Evolutionary conservation across 2,113 vertebrate genomes (phyloP), one percentile per base, ranked within the genome.

Genomic region (Crotalus helleri): DNA sequence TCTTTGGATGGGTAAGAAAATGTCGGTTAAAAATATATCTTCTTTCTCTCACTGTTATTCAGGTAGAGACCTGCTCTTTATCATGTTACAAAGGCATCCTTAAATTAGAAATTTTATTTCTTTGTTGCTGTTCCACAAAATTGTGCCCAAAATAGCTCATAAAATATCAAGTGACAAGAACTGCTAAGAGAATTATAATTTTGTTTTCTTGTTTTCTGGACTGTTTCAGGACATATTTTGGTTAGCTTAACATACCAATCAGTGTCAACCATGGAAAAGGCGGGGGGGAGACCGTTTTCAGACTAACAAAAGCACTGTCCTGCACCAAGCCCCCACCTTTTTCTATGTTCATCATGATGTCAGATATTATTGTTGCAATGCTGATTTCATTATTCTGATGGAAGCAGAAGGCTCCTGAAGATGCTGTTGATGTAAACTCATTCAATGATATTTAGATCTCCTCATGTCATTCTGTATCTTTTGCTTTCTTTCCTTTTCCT

Each of bases 1-100:
- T 95, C 95, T 51, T 92, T 96, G 88, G 97, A 97, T 92, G 94
- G 92, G 95, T 97, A 95, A 95, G 95, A 94, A 19, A 15, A 91
- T 94, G 91, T 94, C 91, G 21, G 26, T 86, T 90, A 24, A 87
- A 29, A 91, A 64, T 58, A 49, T 74, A 24, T 64, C 24, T 92
- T 33, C 21, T 59, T 87, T 87, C 85, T 26, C 54, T 49, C 59
- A 55, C 0, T 81, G 15, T 57, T 87, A n/a, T 49, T 85, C 1
- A 46, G 7, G 3, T 58, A 29, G 39, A 85, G 17, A 57, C 12
- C 39, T 24, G 53, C 85, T 26, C 19, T 49, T 13, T 53, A 12
- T 21, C 1, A 44, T 88, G 54, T 49, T 46, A n/a, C 26, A 39
- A 89, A 57, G 23, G 85, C 57, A 9, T 3, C 5, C 39, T 85